These are phyloP conservation scores for Montifringilla adamsi DNA, from an alignment of 2,113 vertebrate species.

Conservation along the genomic window DNA sequence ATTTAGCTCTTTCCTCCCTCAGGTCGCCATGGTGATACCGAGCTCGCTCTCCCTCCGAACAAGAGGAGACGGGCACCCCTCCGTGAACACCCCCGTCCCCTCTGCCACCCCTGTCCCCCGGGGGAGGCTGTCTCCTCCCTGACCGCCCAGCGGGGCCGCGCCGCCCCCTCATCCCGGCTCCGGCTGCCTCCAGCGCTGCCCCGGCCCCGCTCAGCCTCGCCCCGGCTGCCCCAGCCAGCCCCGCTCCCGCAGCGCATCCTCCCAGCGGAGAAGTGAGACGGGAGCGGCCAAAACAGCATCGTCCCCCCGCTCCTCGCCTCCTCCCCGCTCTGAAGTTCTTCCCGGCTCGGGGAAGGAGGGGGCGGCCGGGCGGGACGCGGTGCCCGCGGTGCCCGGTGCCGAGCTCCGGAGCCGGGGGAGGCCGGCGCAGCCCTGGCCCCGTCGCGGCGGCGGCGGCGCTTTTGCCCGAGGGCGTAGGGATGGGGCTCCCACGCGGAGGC, in stretches of 20 bases:
- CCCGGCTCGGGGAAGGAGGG: neutral
- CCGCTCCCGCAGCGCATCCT: neutral
- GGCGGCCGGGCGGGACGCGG: neutral
- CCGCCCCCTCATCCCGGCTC: neutral
- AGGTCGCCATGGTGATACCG: conserved; percentile 83
- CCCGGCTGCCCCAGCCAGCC: neutral
- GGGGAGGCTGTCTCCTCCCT: neutral
- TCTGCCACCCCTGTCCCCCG: neutral
- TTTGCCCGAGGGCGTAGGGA: neutral
- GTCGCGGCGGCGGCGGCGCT: neutral
- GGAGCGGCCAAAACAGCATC: neutral
- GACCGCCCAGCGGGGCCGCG: neutral
- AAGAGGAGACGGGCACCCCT: conserved; percentile 72
- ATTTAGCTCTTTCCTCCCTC: conserved; percentile 56
- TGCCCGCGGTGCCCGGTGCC: neutral
- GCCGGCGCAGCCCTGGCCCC: too few relatives aligned
- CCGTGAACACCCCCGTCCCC: conserved; percentile 7
- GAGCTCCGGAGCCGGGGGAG: neutral
- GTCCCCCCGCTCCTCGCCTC: neutral
- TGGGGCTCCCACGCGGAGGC: neutral
- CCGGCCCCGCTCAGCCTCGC: neutral
- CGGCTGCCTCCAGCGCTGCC: neutral
- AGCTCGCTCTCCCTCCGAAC: conserved; percentile 70
- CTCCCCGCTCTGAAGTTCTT: neutral
- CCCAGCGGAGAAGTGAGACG: neutral